phyloP scores from a whole-genome alignment of 2,888 invertebrate species.

The Netelia virgata region DNA sequence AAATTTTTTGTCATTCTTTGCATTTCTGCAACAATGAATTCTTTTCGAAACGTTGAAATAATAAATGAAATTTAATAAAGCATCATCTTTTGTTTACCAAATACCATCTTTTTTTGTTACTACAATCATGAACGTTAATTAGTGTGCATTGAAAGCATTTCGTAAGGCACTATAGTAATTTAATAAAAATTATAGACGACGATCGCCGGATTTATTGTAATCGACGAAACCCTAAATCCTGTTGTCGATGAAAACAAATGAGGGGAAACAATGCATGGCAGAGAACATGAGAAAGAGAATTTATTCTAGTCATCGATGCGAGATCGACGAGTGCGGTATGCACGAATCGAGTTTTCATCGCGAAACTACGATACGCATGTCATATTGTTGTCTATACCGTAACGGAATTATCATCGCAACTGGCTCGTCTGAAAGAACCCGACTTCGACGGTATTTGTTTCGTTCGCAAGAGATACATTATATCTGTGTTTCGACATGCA shows the following conservation, averaged over 20 bases:
- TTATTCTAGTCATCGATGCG: neutral
- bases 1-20: neutral
- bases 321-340: neutral
- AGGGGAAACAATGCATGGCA: neutral
- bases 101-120: too few species aligned
- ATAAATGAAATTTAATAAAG: too few species aligned
- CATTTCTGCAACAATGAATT: neutral
- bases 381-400: neutral
- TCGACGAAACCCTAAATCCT: neutral
- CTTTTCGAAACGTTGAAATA: neutral
- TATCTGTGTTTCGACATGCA: too few species aligned
- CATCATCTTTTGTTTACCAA: too few species aligned
- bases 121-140: too few species aligned
- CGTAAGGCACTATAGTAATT: too few species aligned
- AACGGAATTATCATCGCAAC: neutral
- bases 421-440: neutral
- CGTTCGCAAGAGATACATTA: neutral
- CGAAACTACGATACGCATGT: neutral
- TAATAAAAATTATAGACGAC: too few species aligned
- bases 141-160: too few species aligned
- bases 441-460: neutral
- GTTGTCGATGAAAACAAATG: neutral
- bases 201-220: neutral
- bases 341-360: neutral
- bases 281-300: neutral